These are phyloP conservation scores for Gambusia yucatana DNA, from an alignment of 2,797 vertebrate genomes.

Conservation along the genomic window DNA sequence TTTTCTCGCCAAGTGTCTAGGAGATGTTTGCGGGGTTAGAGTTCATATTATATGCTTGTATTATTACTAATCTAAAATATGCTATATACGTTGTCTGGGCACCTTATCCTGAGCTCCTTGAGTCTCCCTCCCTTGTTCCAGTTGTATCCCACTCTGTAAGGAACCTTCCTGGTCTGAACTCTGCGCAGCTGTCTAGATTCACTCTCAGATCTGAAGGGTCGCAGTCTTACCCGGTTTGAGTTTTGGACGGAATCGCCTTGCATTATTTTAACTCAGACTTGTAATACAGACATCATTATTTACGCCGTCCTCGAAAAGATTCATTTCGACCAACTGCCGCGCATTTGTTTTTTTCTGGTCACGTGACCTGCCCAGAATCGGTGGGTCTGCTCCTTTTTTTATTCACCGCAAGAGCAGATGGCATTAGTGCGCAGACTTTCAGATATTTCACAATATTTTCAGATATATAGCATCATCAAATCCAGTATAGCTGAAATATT, in stretches of 20 bases:
- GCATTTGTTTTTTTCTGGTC: constrained; percentile 60
- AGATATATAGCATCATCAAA: not conserved
- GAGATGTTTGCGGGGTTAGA: not conserved
- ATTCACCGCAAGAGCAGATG: not conserved
- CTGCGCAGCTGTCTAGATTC: constrained; percentile 38
- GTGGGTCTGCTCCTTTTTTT: not conserved
- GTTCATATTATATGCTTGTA: not conserved
- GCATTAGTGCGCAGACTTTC: not conserved
- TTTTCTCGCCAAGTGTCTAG: constrained; percentile 89
- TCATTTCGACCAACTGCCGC: constrained; percentile 27
- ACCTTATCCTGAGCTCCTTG: constrained; percentile 87
- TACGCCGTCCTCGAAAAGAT: rapidly evolving
- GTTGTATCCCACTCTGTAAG: constrained; percentile 65
- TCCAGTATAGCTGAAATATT: not conserved
- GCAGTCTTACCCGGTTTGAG: not conserved
- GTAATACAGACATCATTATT: not conserved
- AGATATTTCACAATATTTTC: not conserved
- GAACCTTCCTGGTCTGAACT: constrained; percentile 36
- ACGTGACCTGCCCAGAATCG: constrained; percentile 29
- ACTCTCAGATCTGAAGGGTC: constrained; percentile 7
- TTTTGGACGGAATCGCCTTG: constrained; percentile 33
- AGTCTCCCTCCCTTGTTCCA: constrained; percentile 83
- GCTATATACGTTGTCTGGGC: not conserved
- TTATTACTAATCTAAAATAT: not conserved
- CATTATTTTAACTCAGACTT: constrained; percentile 35